A percentile compares a stretch with the other conserved stretches of the same genome.
phyloP scores from a whole-genome alignment of 2,888 invertebrate genomes.

The Plusia festucae region DNA sequence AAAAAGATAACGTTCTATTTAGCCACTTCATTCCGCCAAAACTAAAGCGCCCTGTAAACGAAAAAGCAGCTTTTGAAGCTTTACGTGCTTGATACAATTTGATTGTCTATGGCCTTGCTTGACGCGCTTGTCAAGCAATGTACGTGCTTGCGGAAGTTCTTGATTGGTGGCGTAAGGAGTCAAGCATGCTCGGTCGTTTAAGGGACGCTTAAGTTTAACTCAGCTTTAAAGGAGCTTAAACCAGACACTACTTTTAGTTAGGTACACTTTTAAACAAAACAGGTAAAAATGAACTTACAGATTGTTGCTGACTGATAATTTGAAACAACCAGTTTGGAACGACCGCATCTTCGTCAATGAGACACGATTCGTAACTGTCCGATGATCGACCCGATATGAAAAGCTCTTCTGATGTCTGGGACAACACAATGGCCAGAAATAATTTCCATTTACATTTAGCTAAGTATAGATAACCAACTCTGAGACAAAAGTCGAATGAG shows the following conservation, averaged over 20 bases:
- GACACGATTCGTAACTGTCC: constrained; percentile 76
- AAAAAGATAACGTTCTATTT: constrained; percentile 23
- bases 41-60: no score
- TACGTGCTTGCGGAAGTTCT: no score
- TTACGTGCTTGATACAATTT: no score
- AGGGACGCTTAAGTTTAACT: no score
- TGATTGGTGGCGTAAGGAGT: no score
- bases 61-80: no score
- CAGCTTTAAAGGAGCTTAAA: neutral
- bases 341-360: constrained; percentile 75
- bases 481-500: no score
- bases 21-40: constrained; percentile 33
- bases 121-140: no score
- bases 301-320: constrained; percentile 76
- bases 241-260: neutral
- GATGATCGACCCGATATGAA: constrained; percentile 80
- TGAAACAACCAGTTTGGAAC: constrained; percentile 84
- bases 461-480: neutral
- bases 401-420: constrained; percentile 81
- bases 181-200: no score
- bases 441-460: neutral
- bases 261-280: neutral
- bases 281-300: constrained; percentile 63
- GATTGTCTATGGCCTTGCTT: no score
- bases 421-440: constrained; percentile 20